Evolutionary conservation across 2,797 vertebrate genomes (phyloP).

Genomic region (Falco rusticolus): DNA sequence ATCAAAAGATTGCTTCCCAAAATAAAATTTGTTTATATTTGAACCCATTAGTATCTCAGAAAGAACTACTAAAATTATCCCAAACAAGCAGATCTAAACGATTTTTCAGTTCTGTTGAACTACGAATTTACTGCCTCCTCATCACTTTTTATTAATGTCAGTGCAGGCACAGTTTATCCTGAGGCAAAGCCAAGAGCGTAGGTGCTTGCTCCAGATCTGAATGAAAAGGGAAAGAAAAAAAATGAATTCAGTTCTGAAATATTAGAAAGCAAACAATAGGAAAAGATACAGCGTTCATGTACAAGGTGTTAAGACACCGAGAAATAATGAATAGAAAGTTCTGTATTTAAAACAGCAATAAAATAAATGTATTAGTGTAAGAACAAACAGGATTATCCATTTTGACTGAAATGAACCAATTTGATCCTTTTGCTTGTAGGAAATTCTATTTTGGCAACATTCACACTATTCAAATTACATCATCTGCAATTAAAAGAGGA

Average conservation of each 20-base stretch:
- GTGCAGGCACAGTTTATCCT: not conserved
- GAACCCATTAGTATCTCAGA: not conserved
- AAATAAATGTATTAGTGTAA: not conserved
- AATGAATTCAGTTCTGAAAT: not conserved
- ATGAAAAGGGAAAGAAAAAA: not conserved
- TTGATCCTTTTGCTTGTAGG: not conserved
- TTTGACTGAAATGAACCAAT: not conserved
- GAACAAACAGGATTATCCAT: not conserved
- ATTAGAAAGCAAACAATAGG: not conserved
- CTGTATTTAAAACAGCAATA: not conserved
- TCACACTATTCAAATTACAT: not conserved
- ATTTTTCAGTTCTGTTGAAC: not conserved
- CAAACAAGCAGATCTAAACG: not conserved
- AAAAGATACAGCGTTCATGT: not conserved
- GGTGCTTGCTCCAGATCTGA: not conserved
- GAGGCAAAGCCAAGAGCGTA: not conserved
- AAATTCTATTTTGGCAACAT: not conserved
- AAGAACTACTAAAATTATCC: not conserved
- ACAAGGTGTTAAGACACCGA: not conserved
- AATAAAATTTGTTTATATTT: not conserved
- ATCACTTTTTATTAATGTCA: not conserved
- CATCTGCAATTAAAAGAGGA: not conserved
- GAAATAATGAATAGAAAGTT: not conserved
- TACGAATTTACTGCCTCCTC: not conserved
- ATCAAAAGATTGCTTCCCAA: not conserved